phyloP scores from a whole-genome alignment of 2,888 invertebrate species.

The Phytoseiulus persimilis region DNA sequence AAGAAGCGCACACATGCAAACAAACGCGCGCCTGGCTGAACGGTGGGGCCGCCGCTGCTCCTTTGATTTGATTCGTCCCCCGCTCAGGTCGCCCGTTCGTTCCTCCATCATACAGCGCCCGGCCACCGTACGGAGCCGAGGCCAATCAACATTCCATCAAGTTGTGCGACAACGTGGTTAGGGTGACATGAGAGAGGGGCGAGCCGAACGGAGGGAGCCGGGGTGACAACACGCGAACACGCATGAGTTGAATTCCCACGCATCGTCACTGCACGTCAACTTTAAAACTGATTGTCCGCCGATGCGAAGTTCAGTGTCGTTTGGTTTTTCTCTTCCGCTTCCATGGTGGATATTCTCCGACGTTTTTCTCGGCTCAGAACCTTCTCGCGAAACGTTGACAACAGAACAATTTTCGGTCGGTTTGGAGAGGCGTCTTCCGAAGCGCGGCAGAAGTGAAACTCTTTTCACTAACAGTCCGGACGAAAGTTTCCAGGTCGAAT shows the following conservation, averaged over 20 bases:
- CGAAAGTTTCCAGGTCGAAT: neutral
- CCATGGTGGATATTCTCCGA: neutral
- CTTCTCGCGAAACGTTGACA: neutral
- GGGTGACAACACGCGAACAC: neutral
- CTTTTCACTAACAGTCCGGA: neutral
- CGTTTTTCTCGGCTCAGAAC: neutral
- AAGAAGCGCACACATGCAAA: neutral
- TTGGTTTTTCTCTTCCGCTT: neutral
- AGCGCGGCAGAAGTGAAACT: neutral
- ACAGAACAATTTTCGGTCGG: neutral
- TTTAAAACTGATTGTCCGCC: neutral
- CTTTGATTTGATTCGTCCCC: neutral
- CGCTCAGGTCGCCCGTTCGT: neutral
- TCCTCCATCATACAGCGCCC: neutral
- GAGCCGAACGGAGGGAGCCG: neutral
- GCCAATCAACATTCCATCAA: constrained; percentile 5
- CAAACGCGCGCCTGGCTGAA: neutral
- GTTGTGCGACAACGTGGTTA: neutral
- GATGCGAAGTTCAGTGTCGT: neutral
- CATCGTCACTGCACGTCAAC: neutral
- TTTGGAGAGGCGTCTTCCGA: neutral
- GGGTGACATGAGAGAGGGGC: neutral
- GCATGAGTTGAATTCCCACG: neutral
- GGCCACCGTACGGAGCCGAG: neutral
- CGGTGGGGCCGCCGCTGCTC: neutral